phyloP scores from a whole-genome alignment of 2,888 invertebrate genomes.

The Atherix ibis region DNA sequence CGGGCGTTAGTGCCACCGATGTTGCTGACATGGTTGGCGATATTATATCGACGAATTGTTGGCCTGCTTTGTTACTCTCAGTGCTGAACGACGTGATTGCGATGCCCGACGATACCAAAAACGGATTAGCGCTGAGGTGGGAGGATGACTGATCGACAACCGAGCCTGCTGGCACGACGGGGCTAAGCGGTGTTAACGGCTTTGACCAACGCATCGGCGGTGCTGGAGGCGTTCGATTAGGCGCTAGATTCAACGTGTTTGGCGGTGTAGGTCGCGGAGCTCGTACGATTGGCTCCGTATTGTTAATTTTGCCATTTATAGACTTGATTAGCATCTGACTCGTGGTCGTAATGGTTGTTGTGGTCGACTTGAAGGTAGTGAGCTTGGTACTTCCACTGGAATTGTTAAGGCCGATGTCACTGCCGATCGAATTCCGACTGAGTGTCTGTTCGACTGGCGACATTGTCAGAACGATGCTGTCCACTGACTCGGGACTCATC shows the following conservation, averaged over 20 bases:
- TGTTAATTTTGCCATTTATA: constrained; percentile 17
- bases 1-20: not conserved
- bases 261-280: constrained; percentile 67
- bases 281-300: constrained; percentile 35
- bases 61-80: constrained; percentile 21
- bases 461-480: constrained; percentile 59
- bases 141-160: constrained; percentile 6
- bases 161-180: constrained; percentile 14
- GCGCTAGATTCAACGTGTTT: constrained; percentile 56
- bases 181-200: constrained; percentile 42
- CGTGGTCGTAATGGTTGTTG: constrained; percentile 13
- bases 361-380: constrained; percentile 52
- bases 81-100: constrained; percentile 72
- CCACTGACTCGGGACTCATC: constrained; percentile 40
- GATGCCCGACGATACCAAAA: constrained; percentile 74
- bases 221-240: constrained; percentile 50
- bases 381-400: constrained; percentile 27
- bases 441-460: constrained; percentile 41
- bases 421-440: constrained; percentile 14
- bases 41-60: constrained; percentile 28
- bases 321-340: constrained; percentile 1
- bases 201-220: constrained; percentile 78
- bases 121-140: constrained; percentile 48
- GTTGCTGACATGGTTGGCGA: constrained; percentile 18
- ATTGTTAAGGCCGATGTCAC: constrained; percentile 14